phyloP scores from a whole-genome alignment of 2,113 vertebrate species.

The Syrrhaptes paradoxus region DNA sequence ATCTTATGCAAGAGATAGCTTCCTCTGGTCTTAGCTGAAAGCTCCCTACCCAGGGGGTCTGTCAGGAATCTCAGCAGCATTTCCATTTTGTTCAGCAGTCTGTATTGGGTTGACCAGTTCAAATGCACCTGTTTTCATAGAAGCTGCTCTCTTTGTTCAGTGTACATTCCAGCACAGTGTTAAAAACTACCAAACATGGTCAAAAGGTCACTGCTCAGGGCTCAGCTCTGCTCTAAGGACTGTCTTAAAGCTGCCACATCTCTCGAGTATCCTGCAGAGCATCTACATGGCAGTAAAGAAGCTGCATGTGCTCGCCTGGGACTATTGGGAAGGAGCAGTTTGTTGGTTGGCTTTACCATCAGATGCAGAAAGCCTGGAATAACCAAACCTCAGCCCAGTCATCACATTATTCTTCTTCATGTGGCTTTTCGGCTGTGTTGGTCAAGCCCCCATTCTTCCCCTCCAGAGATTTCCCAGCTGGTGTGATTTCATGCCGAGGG shows the following conservation, averaged over 20 bases:
- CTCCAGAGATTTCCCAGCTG: background rate
- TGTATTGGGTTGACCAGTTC: constrained; percentile 78
- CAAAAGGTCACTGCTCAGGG: constrained; percentile 80
- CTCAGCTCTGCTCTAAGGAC: background rate
- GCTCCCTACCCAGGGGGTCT: constrained; percentile 54
- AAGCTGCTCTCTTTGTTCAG: constrained; percentile 54
- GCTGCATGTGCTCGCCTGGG: background rate
- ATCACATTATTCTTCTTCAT: background rate
- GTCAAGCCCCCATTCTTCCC: background rate
- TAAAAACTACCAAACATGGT: constrained; percentile 72
- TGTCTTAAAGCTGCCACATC: background rate
- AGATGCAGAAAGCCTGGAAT: background rate
- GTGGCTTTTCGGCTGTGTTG: background rate
- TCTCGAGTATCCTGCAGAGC: background rate
- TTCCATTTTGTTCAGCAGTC: constrained; percentile 72
- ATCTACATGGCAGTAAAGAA: background rate
- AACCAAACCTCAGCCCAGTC: background rate
- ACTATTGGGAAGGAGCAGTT: background rate
- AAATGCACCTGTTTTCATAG: constrained; percentile 83
- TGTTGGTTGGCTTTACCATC: background rate
- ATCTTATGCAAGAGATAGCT: constrained; percentile 66
- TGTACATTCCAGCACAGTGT: constrained; percentile 37
- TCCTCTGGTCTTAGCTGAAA: constrained; percentile 65
- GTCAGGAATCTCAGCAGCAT: constrained; percentile 48
- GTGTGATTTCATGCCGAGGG: background rate